Percentiles rank a stretch among this genome's conserved stretches.
Conservation (phyloP, 2,888 invertebrate genomes). For the Noctua janthina region DNA sequence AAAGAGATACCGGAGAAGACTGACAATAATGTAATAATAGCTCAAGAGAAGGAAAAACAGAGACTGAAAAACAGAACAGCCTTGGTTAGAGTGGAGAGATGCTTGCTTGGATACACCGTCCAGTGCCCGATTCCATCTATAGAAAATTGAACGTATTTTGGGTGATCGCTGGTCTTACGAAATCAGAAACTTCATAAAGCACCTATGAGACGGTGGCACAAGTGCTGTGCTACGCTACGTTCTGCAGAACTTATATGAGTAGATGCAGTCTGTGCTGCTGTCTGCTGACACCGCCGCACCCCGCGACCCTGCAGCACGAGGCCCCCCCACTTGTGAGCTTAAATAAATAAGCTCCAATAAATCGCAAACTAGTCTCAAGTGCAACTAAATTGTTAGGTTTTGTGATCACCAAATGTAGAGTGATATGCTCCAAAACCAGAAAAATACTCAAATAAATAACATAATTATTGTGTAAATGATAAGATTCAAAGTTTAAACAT, state of each 20-base stretch:
- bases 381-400: neutral
- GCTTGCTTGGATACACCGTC: neutral
- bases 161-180: neutral
- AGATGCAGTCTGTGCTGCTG: neutral
- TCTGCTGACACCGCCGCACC: neutral
- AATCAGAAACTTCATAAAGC: neutral
- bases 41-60: neutral
- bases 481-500: neutral
- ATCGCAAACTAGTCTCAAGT: neutral
- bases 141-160: neutral
- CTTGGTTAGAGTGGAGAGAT: neutral
- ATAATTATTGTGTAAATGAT: neutral
- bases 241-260: neutral
- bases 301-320: neutral
- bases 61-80: neutral
- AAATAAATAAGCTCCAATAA: neutral
- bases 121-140: neutral
- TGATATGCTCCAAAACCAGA: no score
- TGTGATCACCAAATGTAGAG: neutral
- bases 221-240: neutral
- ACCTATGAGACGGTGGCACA: neutral
- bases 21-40: neutral
- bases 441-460: neutral
- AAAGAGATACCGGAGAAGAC: neutral
- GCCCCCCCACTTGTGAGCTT: neutral